Conservation (phyloP, 2,888 invertebrate genomes). For the Tachina lurida region DNA sequence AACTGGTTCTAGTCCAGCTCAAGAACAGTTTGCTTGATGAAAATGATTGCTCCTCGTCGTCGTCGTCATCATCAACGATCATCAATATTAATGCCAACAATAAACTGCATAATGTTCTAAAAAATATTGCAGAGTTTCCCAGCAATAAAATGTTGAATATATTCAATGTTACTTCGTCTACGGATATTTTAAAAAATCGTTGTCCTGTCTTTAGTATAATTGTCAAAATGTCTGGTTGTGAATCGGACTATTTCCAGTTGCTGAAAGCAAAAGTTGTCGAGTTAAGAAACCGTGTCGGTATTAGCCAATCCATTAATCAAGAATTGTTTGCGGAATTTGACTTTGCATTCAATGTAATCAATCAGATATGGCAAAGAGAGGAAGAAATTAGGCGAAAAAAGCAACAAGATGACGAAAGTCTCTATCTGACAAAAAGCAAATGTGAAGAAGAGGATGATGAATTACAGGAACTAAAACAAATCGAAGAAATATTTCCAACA, state of each 20-base stretch:
- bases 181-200: constrained; percentile 73
- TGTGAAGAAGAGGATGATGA: constrained; percentile 88
- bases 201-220: constrained; percentile 78
- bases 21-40: constrained; percentile 36
- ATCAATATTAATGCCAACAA: constrained; percentile 74
- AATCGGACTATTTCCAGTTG: constrained; percentile 83
- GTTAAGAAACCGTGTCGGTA: constrained; percentile 86
- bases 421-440: constrained; percentile 89
- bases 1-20: constrained; percentile 84
- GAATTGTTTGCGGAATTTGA: constrained; percentile 84
- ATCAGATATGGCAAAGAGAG: constrained; percentile 90
- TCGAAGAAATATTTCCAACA: constrained; percentile 88
- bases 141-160: constrained; percentile 75
- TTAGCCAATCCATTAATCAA: constrained; percentile 84
- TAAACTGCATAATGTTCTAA: constrained; percentile 75
- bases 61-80: background rate
- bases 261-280: constrained; percentile 88
- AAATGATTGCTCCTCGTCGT: constrained; percentile 52
- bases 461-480: constrained; percentile 86
- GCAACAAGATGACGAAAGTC: constrained; percentile 89
- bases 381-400: constrained; percentile 87
- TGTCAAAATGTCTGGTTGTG: constrained; percentile 76
- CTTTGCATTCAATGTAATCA: constrained; percentile 85
- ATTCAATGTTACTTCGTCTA: constrained; percentile 72
- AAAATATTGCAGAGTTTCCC: constrained; percentile 80